Evolutionary conservation across 2,113 vertebrate genomes (phyloP).

Genomic region (Sinocyclocheilus anshuiensis): DNA sequence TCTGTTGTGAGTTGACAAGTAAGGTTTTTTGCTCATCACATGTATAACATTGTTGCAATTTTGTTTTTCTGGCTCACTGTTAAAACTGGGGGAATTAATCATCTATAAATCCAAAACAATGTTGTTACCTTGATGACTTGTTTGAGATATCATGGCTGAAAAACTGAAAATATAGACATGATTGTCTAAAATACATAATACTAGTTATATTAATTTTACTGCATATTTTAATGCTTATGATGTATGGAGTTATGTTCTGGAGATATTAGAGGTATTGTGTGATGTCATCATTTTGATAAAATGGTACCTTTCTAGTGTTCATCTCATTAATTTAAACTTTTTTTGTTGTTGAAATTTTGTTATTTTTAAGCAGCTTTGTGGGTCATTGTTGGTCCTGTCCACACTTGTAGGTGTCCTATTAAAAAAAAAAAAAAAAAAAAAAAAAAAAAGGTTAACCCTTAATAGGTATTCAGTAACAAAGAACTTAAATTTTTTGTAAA

Average conservation of each 20-base stretch:
- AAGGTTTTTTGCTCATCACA: not conserved
- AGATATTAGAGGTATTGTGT: not conserved
- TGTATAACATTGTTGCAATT: not conserved
- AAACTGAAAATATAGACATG: not conserved
- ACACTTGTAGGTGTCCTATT: too few species aligned
- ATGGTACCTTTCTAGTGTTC: not conserved
- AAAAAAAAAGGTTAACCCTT: too few species aligned
- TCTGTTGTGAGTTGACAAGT: not conserved
- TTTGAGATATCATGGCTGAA: too few species aligned
- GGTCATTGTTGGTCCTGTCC: too few species aligned
- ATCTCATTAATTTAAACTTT: not conserved
- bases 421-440: too few species aligned
- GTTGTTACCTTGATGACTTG: too few species aligned
- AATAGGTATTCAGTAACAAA: too few species aligned
- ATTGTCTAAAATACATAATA: not conserved
- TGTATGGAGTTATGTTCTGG: not conserved
- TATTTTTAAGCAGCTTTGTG: not conserved
- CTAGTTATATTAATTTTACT: not conserved
- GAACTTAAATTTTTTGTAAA: too few species aligned
- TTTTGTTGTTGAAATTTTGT: not conserved
- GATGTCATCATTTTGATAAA: not conserved
- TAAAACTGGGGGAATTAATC: not conserved
- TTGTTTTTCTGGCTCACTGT: not conserved
- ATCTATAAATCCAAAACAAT: not conserved
- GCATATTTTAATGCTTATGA: not conserved